Conservation (phyloP, 2,888 invertebrate species). For the Ceriagrion tenellum region DNA sequence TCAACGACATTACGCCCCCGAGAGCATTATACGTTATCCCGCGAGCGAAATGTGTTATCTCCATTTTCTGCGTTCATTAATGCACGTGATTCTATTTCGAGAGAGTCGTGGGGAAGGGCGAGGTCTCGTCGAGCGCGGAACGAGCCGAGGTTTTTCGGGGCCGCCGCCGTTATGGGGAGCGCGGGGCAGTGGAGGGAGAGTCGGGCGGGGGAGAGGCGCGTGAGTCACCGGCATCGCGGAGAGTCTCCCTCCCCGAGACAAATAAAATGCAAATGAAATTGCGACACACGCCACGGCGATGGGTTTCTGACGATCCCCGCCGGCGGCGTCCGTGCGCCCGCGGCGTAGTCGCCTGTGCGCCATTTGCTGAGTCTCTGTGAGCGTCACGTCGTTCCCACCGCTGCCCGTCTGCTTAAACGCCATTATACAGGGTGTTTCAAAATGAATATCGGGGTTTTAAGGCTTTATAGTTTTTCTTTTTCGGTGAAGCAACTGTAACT, state of each 20-base stretch:
- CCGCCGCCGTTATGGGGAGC: not conserved
- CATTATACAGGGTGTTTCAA: no score
- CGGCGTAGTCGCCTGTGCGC: not conserved
- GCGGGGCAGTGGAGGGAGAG: no score
- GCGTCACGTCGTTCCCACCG: not conserved
- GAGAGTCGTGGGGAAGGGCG: not conserved
- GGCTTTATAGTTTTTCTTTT: no score
- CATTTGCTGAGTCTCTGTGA: not conserved
- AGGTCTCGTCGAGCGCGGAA: not conserved
- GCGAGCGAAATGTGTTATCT: slow-evolving; percentile 6
- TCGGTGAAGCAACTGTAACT: no score
- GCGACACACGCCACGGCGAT: not conserved
- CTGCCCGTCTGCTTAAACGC: no score
- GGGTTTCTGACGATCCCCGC: not conserved
- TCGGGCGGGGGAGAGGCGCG: not conserved
- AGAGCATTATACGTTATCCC: not conserved
- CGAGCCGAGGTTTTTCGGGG: not conserved
- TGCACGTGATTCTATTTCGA: slow-evolving; percentile 3
- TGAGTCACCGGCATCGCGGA: slow-evolving; percentile 13
- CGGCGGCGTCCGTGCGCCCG: not conserved
- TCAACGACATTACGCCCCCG: not conserved
- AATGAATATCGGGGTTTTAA: no score
- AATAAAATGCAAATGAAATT: slow-evolving; percentile 46
- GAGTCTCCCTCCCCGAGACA: not conserved
- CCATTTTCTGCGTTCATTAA: slow-evolving; percentile 45